Conservation (phyloP, 2,113 vertebrate species). For the Candoia aspera region DNA sequence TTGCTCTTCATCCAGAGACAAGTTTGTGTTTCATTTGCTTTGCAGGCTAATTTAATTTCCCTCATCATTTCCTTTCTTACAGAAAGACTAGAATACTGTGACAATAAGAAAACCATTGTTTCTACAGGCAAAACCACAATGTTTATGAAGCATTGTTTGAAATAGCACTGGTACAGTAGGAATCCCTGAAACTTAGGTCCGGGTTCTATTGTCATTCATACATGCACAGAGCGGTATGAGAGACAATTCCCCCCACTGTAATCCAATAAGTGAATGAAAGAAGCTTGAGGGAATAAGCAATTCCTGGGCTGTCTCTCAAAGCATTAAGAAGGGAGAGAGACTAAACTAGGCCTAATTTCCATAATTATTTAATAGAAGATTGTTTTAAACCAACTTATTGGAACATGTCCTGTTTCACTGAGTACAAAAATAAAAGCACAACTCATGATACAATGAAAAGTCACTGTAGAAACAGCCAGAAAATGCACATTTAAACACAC, state of each 20-base stretch:
- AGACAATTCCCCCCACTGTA: background rate
- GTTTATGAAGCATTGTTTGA: background rate
- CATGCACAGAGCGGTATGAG: background rate
- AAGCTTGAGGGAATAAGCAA: background rate
- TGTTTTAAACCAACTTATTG: background rate
- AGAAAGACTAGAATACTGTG: background rate
- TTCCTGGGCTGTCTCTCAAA: background rate
- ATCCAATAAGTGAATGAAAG: background rate
- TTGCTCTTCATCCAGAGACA: constrained; percentile 36
- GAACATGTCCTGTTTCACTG: background rate
- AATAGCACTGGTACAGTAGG: background rate
- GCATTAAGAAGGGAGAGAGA: no score
- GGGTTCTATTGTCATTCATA: background rate
- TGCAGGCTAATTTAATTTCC: constrained; percentile 60
- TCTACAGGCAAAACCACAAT: background rate
- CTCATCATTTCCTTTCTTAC: constrained; percentile 55
- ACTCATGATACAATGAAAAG: background rate
- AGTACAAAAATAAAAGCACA: background rate
- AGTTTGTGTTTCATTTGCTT: constrained; percentile 52
- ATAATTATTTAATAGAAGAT: background rate
- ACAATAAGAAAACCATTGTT: constrained; percentile 27
- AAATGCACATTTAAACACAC: background rate
- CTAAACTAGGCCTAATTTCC: background rate
- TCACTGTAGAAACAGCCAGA: background rate
- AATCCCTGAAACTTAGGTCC: background rate